Evolutionary conservation across 30 jellyfish, hydroid and myxozoan genomes (phyloP).

Genomic region (Chrysaora quinquecirrha): DNA sequence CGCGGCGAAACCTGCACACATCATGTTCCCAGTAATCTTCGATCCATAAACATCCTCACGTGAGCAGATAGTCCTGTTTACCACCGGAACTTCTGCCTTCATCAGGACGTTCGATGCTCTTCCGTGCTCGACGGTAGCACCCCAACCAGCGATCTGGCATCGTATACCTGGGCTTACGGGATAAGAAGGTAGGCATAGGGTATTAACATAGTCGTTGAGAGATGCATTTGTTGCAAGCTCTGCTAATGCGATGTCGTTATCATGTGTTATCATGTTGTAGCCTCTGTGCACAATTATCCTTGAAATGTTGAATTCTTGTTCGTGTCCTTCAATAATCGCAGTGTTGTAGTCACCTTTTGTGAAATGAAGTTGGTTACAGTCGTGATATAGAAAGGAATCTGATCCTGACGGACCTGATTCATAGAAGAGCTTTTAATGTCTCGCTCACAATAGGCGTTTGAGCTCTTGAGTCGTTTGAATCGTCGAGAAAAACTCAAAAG

Average conservation of each 20-base stretch:
- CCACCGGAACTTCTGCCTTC: slow-evolving; percentile 80
- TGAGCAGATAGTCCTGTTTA: slow-evolving; percentile 42
- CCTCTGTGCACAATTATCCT: slow-evolving; percentile 48
- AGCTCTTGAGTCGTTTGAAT: too few species aligned
- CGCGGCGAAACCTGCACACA: slow-evolving; percentile 90
- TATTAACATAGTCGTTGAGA: slow-evolving; percentile 55
- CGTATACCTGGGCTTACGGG: slow-evolving; percentile 42
- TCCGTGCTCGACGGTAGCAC: slow-evolving; percentile 70
- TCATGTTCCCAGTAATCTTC: slow-evolving; percentile 79
- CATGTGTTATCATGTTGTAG: slow-evolving; percentile 70
- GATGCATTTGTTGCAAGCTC: slow-evolving; percentile 32
- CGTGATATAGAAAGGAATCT: too few species aligned
- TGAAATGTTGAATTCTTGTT: slow-evolving; percentile 64
- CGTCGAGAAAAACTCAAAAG: too few species aligned
- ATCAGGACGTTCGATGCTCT: slow-evolving; percentile 49
- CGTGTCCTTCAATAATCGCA: slow-evolving; percentile 21
- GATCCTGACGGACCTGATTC: too few species aligned
- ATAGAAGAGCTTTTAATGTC: too few species aligned
- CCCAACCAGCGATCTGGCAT: slow-evolving; percentile 93
- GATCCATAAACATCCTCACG: slow-evolving; percentile 56
- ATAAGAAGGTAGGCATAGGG: slow-evolving; percentile 69
- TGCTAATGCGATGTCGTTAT: slow-evolving; percentile 81
- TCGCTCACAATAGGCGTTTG: too few species aligned
- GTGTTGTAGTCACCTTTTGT: slow-evolving; percentile 45
- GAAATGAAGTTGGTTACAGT: too few species aligned